Evolutionary conservation across 2,797 vertebrate species (phyloP), one percentile per base, ranked within the genome.

Genomic region (Characodon lateralis): DNA sequence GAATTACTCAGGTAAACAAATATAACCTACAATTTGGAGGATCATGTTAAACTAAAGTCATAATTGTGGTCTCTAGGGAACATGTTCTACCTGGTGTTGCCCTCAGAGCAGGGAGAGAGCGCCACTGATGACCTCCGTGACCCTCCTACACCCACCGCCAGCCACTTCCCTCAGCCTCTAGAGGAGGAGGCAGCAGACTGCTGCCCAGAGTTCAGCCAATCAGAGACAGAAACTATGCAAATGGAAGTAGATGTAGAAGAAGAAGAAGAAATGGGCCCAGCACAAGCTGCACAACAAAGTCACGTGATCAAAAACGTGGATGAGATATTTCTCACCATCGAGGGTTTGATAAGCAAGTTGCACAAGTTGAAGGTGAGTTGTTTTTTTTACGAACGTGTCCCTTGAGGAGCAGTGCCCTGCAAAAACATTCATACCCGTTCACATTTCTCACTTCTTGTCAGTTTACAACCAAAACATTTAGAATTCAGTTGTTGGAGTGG

Each of bases 1-100:
- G 53, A 35, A 43, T 72, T 14, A 28, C 3, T 13, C 3, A 3
- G 8, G 35, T 66, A 16, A 35, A 3, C 35, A 1, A 78, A 0
- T 65, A 6, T 46, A 20, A 35, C 26, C 18, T 76, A 1, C n/a
- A 39, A 31, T 28, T 4, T 55, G 31, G 14, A 6, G 5, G 71
- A 14, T n/a, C 1, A 22, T 46, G 0, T 28, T 20, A 0, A 43
- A 73, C 56, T 69, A 68, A 48, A 0, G 16, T 51, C 71, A 2
- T 50, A 0, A 68, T 0, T 68, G 31, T 78, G 18, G 16, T 0
- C 76, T 66, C 2, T 1, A 96, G 96, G 95, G 35, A 96, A 96
- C 91, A 84, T 81, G 0, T 96, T 96, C 93, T 96, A 95, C 88
- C 55, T 96, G 89, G 92, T 95, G 3, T 85, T 96, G 94, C 95